A percentile compares a stretch with the other conserved stretches of the same genome.
phyloP scores from a whole-genome alignment of 2,113 vertebrate species.

The Mormyrus iriodes region DNA sequence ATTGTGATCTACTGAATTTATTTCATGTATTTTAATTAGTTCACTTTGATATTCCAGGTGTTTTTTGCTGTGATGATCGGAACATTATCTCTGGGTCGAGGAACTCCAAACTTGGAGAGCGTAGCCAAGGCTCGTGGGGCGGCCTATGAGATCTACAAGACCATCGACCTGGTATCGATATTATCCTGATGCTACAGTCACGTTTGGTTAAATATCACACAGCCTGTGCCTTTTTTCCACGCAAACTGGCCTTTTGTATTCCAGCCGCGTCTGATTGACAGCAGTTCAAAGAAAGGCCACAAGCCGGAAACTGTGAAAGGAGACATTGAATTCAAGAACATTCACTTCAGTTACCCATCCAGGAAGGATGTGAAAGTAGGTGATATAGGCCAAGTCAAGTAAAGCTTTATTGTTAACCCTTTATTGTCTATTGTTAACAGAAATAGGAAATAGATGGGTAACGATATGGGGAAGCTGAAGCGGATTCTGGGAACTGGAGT shows the following conservation, averaged over 20 bases:
- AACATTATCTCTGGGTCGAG: conserved; percentile 66
- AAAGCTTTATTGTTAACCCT: too few relatives aligned
- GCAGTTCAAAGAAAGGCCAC: conserved; percentile 64
- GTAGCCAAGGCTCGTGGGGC: conserved; percentile 69
- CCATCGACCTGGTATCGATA: conserved; percentile 64
- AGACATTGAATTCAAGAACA: conserved; percentile 62
- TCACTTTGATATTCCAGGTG: conserved; percentile 55
- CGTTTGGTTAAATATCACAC: neutral
- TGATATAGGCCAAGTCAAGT: too few relatives aligned
- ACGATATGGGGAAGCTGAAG: too few relatives aligned
- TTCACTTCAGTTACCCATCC: too few relatives aligned
- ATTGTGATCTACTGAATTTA: too few relatives aligned
- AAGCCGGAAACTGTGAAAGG: conserved; percentile 69
- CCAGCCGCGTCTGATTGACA: conserved; percentile 66
- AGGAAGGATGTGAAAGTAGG: conserved; percentile 64
- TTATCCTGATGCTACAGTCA: neutral
- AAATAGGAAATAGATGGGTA: too few relatives aligned
- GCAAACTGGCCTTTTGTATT: conserved; percentile 15
- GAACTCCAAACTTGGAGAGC: conserved; percentile 65
- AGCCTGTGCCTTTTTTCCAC: neutral
- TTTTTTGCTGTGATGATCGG: conserved; percentile 67
- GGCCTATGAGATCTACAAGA: conserved; percentile 69
- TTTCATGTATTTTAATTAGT: too few relatives aligned
- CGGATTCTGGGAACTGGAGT: too few relatives aligned
- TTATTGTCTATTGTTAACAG: too few relatives aligned